Percentiles rank a stretch among this genome's conserved stretches.
phyloP scores from a whole-genome alignment of 23 tunicate species.

The Aplidium turbinatum region DNA sequence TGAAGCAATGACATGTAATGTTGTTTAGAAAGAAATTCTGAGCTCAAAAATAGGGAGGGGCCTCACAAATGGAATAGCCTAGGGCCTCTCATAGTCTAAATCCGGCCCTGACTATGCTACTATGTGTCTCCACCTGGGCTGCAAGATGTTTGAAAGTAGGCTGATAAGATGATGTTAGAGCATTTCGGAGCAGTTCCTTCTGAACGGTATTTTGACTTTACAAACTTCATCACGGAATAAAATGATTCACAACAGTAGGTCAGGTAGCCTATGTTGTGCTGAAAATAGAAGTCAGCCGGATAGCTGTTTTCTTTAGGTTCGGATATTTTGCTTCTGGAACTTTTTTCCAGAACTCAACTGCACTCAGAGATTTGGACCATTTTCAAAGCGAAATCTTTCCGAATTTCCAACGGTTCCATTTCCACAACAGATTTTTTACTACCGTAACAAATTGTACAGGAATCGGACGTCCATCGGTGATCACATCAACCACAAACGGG shows the following conservation, averaged over 20 bases:
- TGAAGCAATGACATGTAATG: too few species aligned
- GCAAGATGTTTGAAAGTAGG: constrained; percentile 46
- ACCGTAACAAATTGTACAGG: constrained; percentile 31
- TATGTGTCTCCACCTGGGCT: constrained; percentile 47
- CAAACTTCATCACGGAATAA: constrained; percentile 54
- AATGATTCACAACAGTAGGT: constrained; percentile 64
- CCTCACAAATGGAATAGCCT: too few species aligned
- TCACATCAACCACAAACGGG: constrained; percentile 60
- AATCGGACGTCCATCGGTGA: constrained; percentile 59
- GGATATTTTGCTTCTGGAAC: constrained; percentile 55
- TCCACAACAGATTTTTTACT: constrained; percentile 42
- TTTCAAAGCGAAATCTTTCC: constrained; percentile 49
- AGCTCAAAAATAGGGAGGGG: too few species aligned
- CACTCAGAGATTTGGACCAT: constrained; percentile 37
- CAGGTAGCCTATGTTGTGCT: constrained; percentile 63
- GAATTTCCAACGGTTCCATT: constrained; percentile 49
- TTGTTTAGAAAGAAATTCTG: too few species aligned
- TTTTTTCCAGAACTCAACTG: constrained; percentile 53
- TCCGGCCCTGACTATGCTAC: too few species aligned
- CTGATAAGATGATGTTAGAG: constrained; percentile 42
- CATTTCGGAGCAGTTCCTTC: constrained; percentile 53
- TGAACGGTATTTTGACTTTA: constrained; percentile 40
- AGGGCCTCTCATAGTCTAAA: too few species aligned
- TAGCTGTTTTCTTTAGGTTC: constrained; percentile 40
- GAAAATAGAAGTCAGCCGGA: constrained; percentile 32